Evolutionary conservation across 2,113 vertebrate genomes (phyloP).

Genomic region (Apaloderma vittatum): DNA sequence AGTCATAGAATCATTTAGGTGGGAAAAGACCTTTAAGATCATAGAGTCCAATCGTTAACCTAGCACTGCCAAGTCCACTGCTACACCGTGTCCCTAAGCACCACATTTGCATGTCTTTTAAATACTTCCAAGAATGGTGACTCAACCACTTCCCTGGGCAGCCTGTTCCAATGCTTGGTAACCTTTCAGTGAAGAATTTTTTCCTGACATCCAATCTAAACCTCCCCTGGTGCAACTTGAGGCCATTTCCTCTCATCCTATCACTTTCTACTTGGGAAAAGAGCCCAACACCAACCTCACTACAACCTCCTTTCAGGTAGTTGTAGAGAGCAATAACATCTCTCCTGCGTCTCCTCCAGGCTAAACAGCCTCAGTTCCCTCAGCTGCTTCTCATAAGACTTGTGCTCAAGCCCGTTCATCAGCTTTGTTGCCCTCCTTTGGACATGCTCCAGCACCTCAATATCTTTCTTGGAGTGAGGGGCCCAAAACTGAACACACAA

Average conservation of each 20-base stretch:
- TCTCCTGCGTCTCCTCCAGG: background rate
- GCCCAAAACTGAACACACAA: background rate
- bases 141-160: background rate
- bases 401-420: background rate
- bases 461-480: background rate
- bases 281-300: too few relatives aligned
- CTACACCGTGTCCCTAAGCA: background rate
- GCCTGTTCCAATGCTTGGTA: background rate
- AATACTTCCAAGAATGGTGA: background rate
- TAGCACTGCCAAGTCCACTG: background rate
- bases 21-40: background rate
- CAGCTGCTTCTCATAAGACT: background rate
- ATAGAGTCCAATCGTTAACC: background rate
- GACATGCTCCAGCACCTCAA: background rate
- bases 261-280: background rate
- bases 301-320: background rate
- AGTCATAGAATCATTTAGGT: background rate
- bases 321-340: background rate
- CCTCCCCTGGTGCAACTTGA: background rate
- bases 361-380: background rate
- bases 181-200: background rate
- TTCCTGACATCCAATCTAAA: background rate
- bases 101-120: background rate
- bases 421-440: background rate
- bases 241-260: background rate